Percentiles rank a stretch among this genome's conserved stretches.
phyloP scores from a whole-genome alignment of 2,888 invertebrate genomes.

The Spatulosminthurus flaviceps region DNA sequence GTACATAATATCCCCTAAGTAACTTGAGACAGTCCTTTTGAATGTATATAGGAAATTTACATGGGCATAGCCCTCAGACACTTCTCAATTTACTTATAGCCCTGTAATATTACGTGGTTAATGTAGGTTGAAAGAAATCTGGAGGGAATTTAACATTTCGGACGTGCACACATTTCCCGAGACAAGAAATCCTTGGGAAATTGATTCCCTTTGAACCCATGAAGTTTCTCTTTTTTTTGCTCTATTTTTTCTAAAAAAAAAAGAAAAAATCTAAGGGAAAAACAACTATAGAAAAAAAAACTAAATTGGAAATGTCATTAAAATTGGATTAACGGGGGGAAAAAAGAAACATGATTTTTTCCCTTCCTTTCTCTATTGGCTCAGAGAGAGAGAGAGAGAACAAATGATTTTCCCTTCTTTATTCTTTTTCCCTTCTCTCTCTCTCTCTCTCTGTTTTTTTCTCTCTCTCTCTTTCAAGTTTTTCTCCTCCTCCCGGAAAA shows the following conservation, averaged over 20 bases:
- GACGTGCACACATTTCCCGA: not conserved
- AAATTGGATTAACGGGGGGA: conserved; percentile 57
- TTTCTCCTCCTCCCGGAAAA: not conserved
- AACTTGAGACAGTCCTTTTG: not conserved
- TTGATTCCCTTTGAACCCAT: not conserved
- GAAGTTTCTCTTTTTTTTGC: not conserved
- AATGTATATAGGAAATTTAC: not conserved
- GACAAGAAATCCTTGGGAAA: not conserved
- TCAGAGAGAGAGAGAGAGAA: too few species aligned
- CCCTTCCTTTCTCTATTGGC: conserved; percentile 8
- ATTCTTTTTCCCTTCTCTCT: conserved; percentile 9
- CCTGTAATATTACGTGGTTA: conserved; percentile 7
- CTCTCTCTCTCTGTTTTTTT: conserved; percentile 25
- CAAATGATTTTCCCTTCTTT: conserved; percentile 31
- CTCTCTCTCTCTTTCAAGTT: too few species aligned
- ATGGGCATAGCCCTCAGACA: not conserved
- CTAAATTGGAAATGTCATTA: conserved; percentile 60
- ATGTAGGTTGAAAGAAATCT: conserved; percentile 18
- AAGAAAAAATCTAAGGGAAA: not conserved
- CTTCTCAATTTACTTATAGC: not conserved
- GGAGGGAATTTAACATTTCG: not conserved
- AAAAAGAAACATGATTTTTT: conserved; percentile 37
- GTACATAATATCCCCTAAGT: too few species aligned
- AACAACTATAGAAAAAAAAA: conserved; percentile 30
- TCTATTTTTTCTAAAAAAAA: not conserved